Base-by-base conservation (phyloP, 1,140 invertebrate species). In the Formica exsecta region DNA sequence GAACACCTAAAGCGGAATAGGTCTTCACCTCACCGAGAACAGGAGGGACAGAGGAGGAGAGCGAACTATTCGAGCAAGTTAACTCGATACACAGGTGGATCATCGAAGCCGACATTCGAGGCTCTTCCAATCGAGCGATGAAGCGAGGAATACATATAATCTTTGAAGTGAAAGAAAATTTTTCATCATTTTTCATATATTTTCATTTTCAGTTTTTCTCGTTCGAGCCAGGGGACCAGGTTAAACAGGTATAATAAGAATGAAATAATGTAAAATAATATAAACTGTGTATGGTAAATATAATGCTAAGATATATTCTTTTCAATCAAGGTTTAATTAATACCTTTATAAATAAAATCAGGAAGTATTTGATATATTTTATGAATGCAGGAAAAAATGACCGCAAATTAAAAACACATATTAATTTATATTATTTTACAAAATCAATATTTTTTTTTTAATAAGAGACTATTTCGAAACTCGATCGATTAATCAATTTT, bases 61-160 rank as follows among this genome's bases (percentile, higher is more conserved):
- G 25, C 59, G 38, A 57, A 70, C 81, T 75, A 86, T 88, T 80
- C 68, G 70, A 86, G 76, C 74, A 59, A 89, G 87, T 89, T 86
- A 87, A 89, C 74, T 89, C 88, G 80, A 90, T 90, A 87, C 86
- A 83, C 86, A 48, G 75, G 36, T 87, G 89, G 86, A 90, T 89
- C 88, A 87, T 90, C 89, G 86, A 85, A 73, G 73, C 89, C 68
- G 80, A 86, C 89, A 81, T 89, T 85, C 75, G 88, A 89, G 86
- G 65, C 85, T 79, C 79, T 48, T 38, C 11, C 48, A 73, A 83
- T 73, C 54, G 68, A 74, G 51, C 38, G 68, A 83, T 71, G 66
- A 59, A 29, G 79, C 65, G 64, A 68, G 51, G 22, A 57, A 80
- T 70, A 19, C 25, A 22, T 13, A 61, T 16, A 44, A 57, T 51